Percentiles rank a stretch among this genome's conserved stretches.
Conservation (phyloP, 2,113 vertebrate genomes). For the Pomatorhinus ruficollis region DNA sequence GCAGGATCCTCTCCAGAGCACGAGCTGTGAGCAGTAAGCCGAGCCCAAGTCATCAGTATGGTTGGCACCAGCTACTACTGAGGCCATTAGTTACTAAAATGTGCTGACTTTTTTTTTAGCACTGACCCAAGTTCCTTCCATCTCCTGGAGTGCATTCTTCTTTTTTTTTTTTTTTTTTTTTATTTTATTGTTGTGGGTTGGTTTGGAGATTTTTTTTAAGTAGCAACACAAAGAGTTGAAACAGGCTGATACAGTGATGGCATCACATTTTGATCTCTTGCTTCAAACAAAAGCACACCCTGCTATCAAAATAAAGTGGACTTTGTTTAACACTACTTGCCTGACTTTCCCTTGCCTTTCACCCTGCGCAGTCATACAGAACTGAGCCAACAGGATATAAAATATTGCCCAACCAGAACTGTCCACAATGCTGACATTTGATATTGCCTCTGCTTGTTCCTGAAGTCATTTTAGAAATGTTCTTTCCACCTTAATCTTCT, state of each 20-base stretch:
- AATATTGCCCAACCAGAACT: constrained; percentile 36
- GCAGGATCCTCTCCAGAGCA: neutral
- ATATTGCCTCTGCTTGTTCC: neutral
- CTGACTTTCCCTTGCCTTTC: neutral
- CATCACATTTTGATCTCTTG: neutral
- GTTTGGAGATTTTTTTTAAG: neutral
- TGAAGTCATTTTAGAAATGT: neutral
- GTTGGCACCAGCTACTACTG: neutral
- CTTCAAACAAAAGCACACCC: constrained; percentile 39
- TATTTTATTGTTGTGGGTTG: neutral
- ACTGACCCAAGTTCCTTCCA: neutral
- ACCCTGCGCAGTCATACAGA: neutral
- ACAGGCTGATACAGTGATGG: neutral
- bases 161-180: neutral
- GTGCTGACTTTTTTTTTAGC: neutral
- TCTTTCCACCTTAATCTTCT: neutral
- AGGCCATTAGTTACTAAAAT: neutral
- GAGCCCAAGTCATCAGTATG: neutral
- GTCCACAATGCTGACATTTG: neutral
- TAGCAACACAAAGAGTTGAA: neutral
- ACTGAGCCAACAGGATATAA: constrained; percentile 48
- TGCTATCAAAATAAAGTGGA: constrained; percentile 38
- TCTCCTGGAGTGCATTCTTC: neutral
- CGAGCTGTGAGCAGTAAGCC: neutral
- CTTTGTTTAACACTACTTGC: neutral